These are phyloP conservation scores for Stenotaenia linearis DNA, from an alignment of 2,888 invertebrate species.

Conservation along the genomic window DNA sequence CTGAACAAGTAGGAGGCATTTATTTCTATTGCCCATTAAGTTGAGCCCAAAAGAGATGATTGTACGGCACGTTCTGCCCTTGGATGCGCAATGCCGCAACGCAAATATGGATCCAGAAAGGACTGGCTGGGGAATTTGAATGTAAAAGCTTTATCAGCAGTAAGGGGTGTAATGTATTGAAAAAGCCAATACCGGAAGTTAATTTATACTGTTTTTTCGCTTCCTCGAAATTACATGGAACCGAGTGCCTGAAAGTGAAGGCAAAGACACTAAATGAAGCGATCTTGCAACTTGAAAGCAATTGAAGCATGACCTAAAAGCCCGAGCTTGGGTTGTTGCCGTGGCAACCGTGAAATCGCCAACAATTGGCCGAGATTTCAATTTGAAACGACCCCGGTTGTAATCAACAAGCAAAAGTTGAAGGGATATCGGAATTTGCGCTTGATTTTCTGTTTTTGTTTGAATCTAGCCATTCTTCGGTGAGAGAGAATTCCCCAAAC, in stretches of 20 bases:
- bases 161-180: too few species aligned
- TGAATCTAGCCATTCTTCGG: conserved; percentile 35
- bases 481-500: conserved; percentile 35
- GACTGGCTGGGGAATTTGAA: too few species aligned
- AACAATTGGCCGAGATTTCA: neutral
- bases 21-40: too few species aligned
- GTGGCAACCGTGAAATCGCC: neutral
- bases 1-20: too few species aligned
- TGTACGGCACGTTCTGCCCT: too few species aligned
- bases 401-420: too few species aligned
- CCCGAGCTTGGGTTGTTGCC: neutral
- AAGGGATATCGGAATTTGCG: neutral
- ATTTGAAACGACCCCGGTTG: too few species aligned
- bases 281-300: neutral
- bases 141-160: too few species aligned
- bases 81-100: too few species aligned
- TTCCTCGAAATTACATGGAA: neutral
- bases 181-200: neutral
- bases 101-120: too few species aligned
- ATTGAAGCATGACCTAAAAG: neutral
- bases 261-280: neutral
- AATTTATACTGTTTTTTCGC: neutral
- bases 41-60: too few species aligned
- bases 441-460: neutral
- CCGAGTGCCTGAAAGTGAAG: neutral